Base-by-base conservation (phyloP, 2,797 vertebrate genomes). In the Prunella strophiata region DNA sequence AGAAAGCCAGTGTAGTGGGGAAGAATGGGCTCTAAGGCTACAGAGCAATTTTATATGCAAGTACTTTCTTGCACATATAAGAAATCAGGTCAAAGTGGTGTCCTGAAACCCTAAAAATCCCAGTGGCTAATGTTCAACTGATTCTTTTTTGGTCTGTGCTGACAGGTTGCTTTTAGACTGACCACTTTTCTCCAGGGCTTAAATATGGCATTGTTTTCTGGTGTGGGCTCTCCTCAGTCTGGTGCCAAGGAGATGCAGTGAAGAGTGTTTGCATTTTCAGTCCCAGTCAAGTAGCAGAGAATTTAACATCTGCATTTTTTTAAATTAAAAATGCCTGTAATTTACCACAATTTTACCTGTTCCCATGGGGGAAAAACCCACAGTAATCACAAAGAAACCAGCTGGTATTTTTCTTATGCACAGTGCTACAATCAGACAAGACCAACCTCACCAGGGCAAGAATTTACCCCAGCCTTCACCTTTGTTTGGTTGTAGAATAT, bases 1-100 rank as follows among this genome's bases (percentile, higher is more conserved):
- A 79, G 32, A 22, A 68, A 88, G 29, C 8, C n/a, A 89, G 0
- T 38, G 40, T 1, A 2, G 7, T 1, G 2, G 1, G 2, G 25
- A 57, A 81, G 18, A 70, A 68, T 1, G 3, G 10, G 19, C 21
- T 74, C 11, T 42, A 63, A 65, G 26, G 22, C 40, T 42, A 80
- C 19, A 76, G 38, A 50, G 50, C 1, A 34, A 50, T 27, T 73
- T 73, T 32, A 50, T 40, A 67, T 43, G 26, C 11, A 63, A 82
- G 23, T 30, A 42, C 16, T 38, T 91, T 58, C n/a, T 73, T 67
- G 36, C 7, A 11, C 32, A 4, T 58, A 5, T 40, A 65, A 57
- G 43, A 75, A 78, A 51, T 66, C 75, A 79, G 23, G 23, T 25
- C 26, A 38, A 71, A 92, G 9, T 16, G 8, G 16, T 62, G 36